These are phyloP conservation scores for Turritopsis dohrnii DNA, from an alignment of 30 jellyfish, hydroid and myxozoan genomes.

Conservation along the genomic window DNA sequence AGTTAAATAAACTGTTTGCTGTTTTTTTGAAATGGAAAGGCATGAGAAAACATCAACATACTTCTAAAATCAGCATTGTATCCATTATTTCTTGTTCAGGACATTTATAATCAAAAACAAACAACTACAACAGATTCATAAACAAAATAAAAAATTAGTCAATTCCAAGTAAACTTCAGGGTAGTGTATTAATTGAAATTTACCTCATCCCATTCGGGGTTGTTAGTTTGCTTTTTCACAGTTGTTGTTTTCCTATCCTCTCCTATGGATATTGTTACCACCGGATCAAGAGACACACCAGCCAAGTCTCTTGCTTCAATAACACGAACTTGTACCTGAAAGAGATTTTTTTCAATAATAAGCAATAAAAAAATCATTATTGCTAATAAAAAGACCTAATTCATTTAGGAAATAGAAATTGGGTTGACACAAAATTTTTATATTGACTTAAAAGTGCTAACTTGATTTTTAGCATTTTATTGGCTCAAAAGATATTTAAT, in stretches of 20 bases:
- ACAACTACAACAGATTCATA: constrained; percentile 34
- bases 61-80: constrained; percentile 61
- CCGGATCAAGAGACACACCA: constrained; percentile 94
- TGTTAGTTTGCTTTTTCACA: constrained; percentile 88
- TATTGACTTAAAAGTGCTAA: too few species aligned
- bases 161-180: neutral
- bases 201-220: constrained; percentile 98
- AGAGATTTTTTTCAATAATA: neutral
- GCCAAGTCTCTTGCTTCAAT: constrained; percentile 92
- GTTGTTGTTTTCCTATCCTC: constrained; percentile 70
- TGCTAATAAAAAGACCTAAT: neutral
- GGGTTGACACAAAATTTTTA: too few species aligned
- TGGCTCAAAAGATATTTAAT: too few species aligned
- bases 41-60: constrained; percentile 26
- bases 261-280: constrained; percentile 62
- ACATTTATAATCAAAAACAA: constrained; percentile 57
- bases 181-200: neutral
- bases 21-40: too few species aligned
- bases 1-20: too few species aligned
- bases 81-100: constrained; percentile 71
- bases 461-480: too few species aligned
- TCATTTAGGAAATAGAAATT: too few species aligned
- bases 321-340: constrained; percentile 76
- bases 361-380: neutral
- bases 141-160: neutral